A percentile compares a stretch with the other conserved stretches of the same genome.
phyloP scores from a whole-genome alignment of 2,888 invertebrate species.

The Chydorus sphaericus region DNA sequence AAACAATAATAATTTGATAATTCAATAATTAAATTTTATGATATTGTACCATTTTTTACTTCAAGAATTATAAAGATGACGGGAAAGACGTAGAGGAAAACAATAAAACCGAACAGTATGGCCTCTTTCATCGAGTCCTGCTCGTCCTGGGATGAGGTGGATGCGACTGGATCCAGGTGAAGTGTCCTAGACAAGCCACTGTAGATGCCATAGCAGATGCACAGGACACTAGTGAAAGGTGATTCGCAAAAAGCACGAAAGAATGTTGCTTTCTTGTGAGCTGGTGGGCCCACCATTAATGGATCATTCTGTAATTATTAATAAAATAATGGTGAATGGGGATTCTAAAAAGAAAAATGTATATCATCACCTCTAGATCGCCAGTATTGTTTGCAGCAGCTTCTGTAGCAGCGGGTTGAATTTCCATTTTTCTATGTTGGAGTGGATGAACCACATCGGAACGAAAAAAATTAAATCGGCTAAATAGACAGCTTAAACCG shows the following conservation, averaged over 20 bases:
- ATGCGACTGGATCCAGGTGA: slow-evolving; percentile 43
- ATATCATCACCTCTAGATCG: too few relatives aligned
- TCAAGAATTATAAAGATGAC: slow-evolving; percentile 96
- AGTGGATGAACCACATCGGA: too few relatives aligned
- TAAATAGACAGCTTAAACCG: too few relatives aligned
- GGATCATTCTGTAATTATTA: slow-evolving; percentile 32
- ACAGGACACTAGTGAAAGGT: slow-evolving; percentile 98
- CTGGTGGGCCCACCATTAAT: slow-evolving; percentile 59
- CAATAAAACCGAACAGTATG: slow-evolving; percentile 74
- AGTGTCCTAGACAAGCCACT: slow-evolving; percentile 40
- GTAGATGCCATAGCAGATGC: slow-evolving; percentile 74
- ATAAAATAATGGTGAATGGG: not conserved
- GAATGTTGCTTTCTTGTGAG: too few relatives aligned
- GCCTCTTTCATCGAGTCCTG: slow-evolving; percentile 86
- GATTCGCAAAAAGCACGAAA: slow-evolving; percentile 83
- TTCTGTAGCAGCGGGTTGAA: too few relatives aligned
- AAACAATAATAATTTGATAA: not conserved
- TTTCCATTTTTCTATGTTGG: too few relatives aligned
- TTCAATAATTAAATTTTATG: too few relatives aligned
- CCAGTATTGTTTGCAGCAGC: too few relatives aligned
- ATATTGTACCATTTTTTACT: slow-evolving; percentile 86
- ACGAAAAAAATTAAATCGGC: too few relatives aligned
- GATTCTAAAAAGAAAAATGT: too few relatives aligned
- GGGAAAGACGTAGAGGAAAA: slow-evolving; percentile 84
- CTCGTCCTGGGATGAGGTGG: slow-evolving; percentile 65